phyloP scores from a whole-genome alignment of 1,140 invertebrate genomes.

The Danaus melanippus region DNA sequence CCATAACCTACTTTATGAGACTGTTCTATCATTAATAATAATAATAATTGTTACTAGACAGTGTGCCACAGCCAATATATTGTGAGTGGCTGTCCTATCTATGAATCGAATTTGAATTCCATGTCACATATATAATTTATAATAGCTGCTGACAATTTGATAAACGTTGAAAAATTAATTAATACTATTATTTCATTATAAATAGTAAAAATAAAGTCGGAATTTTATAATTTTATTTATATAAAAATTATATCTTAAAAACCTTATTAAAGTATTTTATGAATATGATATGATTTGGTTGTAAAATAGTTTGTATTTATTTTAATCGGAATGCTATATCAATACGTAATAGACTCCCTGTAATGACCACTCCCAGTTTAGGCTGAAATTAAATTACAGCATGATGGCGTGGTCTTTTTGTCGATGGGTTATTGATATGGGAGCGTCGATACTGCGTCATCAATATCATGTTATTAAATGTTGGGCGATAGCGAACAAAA shows the following conservation, averaged over 20 bases:
- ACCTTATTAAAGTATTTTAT: too few relatives aligned
- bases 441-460: constrained; percentile 50
- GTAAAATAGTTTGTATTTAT: too few relatives aligned
- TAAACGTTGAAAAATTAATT: too few relatives aligned
- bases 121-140: constrained; percentile 12
- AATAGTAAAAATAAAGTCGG: too few relatives aligned
- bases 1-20: constrained; percentile 27
- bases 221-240: too few relatives aligned
- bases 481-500: constrained; percentile 29
- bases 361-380: constrained; percentile 59
- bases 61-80: constrained; percentile 39
- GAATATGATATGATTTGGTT: too few relatives aligned
- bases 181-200: too few relatives aligned
- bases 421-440: constrained; percentile 63
- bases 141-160: too few relatives aligned
- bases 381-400: constrained; percentile 62
- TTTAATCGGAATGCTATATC: too few relatives aligned
- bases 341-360: constrained; percentile 30
- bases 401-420: constrained; percentile 48
- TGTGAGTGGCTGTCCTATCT: constrained; percentile 48
- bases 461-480: constrained; percentile 42
- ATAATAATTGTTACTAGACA: constrained; percentile 44
- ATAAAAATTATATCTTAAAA: too few relatives aligned
- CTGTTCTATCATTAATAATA: constrained; percentile 39
- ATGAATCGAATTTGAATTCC: constrained; percentile 34